Conservation (phyloP, 1,140 invertebrate species). For the Trinorchestia longiramus region DNA sequence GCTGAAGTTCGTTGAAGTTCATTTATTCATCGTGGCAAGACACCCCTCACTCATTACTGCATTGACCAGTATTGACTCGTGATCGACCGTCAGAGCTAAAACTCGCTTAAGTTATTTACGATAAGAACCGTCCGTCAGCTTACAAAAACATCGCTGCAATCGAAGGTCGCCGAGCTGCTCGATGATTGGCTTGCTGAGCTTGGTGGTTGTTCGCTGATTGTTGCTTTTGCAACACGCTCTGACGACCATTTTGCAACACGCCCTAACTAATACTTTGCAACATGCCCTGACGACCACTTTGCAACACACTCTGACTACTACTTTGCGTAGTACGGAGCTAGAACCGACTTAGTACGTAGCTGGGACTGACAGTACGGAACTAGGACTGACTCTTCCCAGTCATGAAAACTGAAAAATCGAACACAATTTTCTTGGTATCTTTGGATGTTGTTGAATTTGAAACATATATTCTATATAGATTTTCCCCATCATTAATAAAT, state of each 20-base stretch:
- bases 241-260: not conserved
- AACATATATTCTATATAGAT: no score
- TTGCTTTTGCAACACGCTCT: not conserved
- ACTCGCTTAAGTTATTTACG: not conserved
- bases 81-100: not conserved
- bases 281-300: not conserved
- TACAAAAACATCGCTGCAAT: not conserved
- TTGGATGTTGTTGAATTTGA: not conserved
- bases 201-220: not conserved
- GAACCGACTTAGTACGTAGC: not conserved
- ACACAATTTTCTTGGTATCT: not conserved
- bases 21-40: not conserved
- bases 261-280: not conserved
- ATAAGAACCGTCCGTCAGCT: not conserved
- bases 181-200: not conserved
- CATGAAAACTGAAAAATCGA: no score
- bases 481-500: no score
- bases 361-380: not conserved
- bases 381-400: not conserved
- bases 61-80: not conserved
- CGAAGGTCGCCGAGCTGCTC: not conserved
- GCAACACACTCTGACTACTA: not conserved
- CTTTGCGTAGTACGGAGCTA: not conserved
- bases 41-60: not conserved
- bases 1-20: not conserved